Evolutionary conservation across 2,888 invertebrate genomes (phyloP).

Genomic region (Chalcis sispes): DNA sequence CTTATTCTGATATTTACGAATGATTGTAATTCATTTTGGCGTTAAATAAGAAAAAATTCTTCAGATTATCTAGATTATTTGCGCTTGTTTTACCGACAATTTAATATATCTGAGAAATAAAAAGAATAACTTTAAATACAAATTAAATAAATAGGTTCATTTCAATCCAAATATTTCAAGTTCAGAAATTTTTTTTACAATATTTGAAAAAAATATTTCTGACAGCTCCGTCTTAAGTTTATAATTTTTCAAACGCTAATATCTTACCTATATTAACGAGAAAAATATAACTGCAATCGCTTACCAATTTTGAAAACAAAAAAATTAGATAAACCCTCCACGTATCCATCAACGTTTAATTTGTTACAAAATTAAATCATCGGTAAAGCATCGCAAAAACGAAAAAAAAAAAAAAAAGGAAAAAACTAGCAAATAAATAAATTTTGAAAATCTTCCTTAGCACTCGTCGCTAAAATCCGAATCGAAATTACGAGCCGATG

Average conservation of each 20-base stretch:
- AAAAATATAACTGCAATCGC: background rate
- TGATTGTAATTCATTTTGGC: no score
- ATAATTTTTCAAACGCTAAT: constrained; percentile 7
- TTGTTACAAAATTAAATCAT: no score
- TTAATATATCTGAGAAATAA: no score
- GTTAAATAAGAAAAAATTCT: no score
- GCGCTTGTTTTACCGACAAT: no score
- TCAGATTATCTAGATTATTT: no score
- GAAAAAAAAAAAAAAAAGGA: background rate
- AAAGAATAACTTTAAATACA: no score
- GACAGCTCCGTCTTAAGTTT: no score
- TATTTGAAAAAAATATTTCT: background rate
- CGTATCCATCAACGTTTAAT: background rate
- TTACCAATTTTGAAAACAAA: background rate
- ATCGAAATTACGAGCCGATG: constrained; percentile 56
- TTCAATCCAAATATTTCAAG: no score
- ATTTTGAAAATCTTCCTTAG: background rate
- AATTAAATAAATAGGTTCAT: no score
- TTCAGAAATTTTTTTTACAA: background rate
- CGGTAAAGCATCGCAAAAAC: no score
- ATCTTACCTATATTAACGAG: constrained; percentile 12
- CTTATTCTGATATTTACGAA: no score
- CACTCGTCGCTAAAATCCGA: constrained; percentile 64
- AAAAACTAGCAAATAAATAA: background rate
- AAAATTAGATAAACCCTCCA: background rate